Base-by-base conservation (phyloP, 2,888 invertebrate species). In the Hesperia comma region DNA sequence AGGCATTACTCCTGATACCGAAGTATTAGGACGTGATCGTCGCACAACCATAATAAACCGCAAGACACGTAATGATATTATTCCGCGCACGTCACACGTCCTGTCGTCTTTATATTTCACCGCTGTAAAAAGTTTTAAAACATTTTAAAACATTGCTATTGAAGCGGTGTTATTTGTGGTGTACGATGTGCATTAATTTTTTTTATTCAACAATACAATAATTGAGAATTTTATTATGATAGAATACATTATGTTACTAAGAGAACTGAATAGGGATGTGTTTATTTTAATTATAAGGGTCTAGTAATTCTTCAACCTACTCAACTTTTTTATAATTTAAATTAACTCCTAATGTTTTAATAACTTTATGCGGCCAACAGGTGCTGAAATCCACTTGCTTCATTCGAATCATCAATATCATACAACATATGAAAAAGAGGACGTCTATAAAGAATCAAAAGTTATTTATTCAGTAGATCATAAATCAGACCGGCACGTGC, bases 401-500 rank as follows among this genome's bases (percentile, higher is more conserved):
- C 4, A 49, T 26, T 57, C 57, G 17, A 51, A 40, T 63, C 49
- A 57, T 63, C 63, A 51, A 51, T 63, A 56, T 26, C 3, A 63
- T 57, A 26, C 17, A 40, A 51, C 57, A 57, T 43, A 63, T 63
- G 53, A 40, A 63, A 51, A 56, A 17, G 21, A 73, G 72, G 72
- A 79, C 79, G 70, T 70, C 68, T 71, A 78, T 80, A 81, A 79
- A 74, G 70, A 66, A 80, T 80, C 80, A 77, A 75, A 79, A 80
- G 79, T 86, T 87, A 88, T 88, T 86, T 88, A 90, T 90, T 87
- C 87, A 85, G 81, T 80, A 71, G 79, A 79, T 75, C 79, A 86
- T 90, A 91, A 90, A 90, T 91, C 90, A 90, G 79, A 84, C 84
- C 80, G 84, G 83, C 89, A 88, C 89, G 87, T 89, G 89, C 81